Base-by-base conservation (phyloP, 2,888 invertebrate species). In the Temnothorax ravouxi region DNA sequence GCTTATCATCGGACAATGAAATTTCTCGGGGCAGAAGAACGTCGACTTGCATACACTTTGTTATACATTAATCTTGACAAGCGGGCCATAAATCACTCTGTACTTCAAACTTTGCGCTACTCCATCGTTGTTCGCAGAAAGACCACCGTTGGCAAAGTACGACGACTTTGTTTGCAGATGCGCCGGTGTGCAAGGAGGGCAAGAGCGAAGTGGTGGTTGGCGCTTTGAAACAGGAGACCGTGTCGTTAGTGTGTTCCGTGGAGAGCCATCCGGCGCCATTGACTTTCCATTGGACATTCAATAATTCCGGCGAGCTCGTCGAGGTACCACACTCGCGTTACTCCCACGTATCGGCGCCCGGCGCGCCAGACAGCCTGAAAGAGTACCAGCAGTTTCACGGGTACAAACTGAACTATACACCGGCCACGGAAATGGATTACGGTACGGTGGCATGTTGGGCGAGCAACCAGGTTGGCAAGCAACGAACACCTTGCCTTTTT, bases 271-370 rank as follows among this genome's bases (percentile, higher is more conserved):
- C 98, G n/a, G 96, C 98, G 11, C 96, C 97, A 83, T 97, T 97
- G 92, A 96, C 97, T 93, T 98, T 98, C 95, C 97, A 98, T 93
- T 98, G 98, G 98, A 98, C 98, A 89, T 98, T 98, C 96, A 98
- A 98, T 96, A 98, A 98, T 95, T 98, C 98, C 85, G 98, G 98
- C 25, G 98, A 98, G 93, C 97, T 97, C 95, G 97, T 97, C 72
- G 97, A 98, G 94, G 96, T 98, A 90, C 96, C 98, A 83, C 95
- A 96, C 87, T 96, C 97, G 77, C 96, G 96, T 92, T 91, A 93
- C 86, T 92, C 92, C 61, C 93, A 94, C 88, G 91, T 90, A 86
- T 89, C 92, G 54, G 86, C 86, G 29, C 64, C 91, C 88, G 89
- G 93, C 91, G 88, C 94, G 91, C 84, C 93, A 88, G 93, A 93